These are phyloP conservation scores for Coptodon rendalli DNA, from an alignment of 2,113 vertebrate species.

Conservation along the genomic window DNA sequence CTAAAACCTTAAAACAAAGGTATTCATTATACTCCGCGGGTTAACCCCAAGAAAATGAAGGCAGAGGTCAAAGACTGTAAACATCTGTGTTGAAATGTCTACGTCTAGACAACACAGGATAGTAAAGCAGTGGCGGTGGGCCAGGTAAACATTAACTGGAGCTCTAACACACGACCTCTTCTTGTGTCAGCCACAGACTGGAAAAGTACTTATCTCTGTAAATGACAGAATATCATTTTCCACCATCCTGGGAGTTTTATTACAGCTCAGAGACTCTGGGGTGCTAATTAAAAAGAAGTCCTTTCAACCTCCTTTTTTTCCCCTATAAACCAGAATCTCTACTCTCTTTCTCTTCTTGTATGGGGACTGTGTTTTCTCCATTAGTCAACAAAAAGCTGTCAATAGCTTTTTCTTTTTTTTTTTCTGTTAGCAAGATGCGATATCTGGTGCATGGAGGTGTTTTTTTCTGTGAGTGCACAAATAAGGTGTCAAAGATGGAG, in stretches of 20 bases:
- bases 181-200: constrained; percentile 72
- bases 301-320: not conserved
- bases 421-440: not conserved
- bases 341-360: not conserved
- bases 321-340: not conserved
- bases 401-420: constrained; percentile 6
- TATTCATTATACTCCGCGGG: not conserved
- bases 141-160: constrained; percentile 67
- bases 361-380: constrained; percentile 37
- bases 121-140: constrained; percentile 41
- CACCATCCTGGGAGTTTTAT: constrained; percentile 62
- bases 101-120: constrained; percentile 59
- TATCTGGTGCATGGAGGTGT: not conserved
- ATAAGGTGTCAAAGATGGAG: not conserved
- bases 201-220: constrained; percentile 79
- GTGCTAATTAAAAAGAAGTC: constrained; percentile 80
- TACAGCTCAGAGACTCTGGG: constrained; percentile 72
- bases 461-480: not conserved
- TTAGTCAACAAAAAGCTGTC: constrained; percentile 44
- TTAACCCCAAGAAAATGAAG: not conserved
- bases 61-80: constrained; percentile 9
- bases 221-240: constrained; percentile 67
- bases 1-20: not conserved
- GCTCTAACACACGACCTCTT: constrained; percentile 63
- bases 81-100: constrained; percentile 44